Evolutionary conservation across 2,113 vertebrate genomes (phyloP).

Genomic region (Mormyrus iriodes): DNA sequence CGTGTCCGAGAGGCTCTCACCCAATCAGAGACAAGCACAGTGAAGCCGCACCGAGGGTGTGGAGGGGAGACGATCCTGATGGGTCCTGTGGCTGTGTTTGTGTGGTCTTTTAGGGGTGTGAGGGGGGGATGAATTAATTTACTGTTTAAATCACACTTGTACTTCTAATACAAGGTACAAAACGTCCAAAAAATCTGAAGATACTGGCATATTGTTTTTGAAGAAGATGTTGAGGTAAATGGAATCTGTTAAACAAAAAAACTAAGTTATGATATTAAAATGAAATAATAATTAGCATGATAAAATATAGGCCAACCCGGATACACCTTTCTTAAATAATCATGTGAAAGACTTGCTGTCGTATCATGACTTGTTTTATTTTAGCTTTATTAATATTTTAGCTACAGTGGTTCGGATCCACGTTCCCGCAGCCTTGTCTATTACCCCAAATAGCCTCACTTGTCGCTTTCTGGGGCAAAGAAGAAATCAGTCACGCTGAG

Average conservation of each 20-base stretch:
- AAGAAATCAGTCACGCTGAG: constrained; percentile 28
- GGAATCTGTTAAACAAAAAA: background rate
- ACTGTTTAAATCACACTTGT: constrained; percentile 11
- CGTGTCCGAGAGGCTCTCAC: background rate
- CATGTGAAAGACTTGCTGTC: background rate
- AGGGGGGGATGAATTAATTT: background rate
- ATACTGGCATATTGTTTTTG: background rate
- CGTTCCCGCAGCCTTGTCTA: too few relatives aligned
- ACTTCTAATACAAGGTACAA: background rate
- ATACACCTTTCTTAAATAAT: background rate
- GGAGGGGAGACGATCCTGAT: background rate
- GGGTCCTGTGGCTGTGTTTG: background rate
- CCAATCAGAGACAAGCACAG: background rate
- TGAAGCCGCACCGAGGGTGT: background rate
- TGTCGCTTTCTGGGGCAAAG: background rate
- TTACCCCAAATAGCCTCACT: background rate
- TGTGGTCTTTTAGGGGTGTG: background rate
- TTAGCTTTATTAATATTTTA: background rate
- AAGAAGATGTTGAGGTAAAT: background rate
- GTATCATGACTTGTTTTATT: background rate
- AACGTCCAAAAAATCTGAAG: background rate
- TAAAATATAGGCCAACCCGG: background rate
- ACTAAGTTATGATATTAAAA: background rate
- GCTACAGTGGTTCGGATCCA: too few relatives aligned
- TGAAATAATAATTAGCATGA: background rate